phyloP scores from a whole-genome alignment of 2,113 vertebrate genomes.

The Rhagologus leucostigma region DNA sequence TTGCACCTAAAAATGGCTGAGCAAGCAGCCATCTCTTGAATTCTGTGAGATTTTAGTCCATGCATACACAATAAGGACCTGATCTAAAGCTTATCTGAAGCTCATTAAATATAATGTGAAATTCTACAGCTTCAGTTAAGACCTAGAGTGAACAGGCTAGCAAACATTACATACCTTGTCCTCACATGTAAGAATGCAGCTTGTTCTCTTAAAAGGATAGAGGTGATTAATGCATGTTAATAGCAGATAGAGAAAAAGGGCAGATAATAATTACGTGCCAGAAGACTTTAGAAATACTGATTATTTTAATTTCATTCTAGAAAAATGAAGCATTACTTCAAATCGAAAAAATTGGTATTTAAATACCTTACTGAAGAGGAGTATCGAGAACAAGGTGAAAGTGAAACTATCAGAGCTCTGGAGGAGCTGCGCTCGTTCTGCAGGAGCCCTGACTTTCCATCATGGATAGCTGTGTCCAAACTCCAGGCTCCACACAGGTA shows the following conservation, averaged over 20 bases:
- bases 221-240: not conserved
- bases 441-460: slow-evolving; percentile 70
- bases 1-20: slow-evolving; percentile 36
- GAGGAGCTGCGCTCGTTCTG: slow-evolving; percentile 78
- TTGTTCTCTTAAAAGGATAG: not conserved
- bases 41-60: not conserved
- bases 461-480: slow-evolving; percentile 76
- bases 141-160: not conserved
- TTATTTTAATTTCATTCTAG: slow-evolving; percentile 50
- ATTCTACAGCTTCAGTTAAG: not conserved
- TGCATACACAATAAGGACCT: not conserved
- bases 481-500: slow-evolving; percentile 78
- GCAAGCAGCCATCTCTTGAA: not conserved
- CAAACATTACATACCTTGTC: not conserved
- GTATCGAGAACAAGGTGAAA: slow-evolving; percentile 76
- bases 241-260: not conserved
- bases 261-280: not conserved
- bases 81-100: not conserved
- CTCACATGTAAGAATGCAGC: not conserved
- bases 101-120: not conserved
- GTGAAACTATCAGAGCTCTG: slow-evolving; percentile 69
- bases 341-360: not conserved
- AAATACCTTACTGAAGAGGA: slow-evolving; percentile 78
- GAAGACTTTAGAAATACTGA: not conserved
- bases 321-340: slow-evolving; percentile 56